These are phyloP conservation scores for Carcina quercana DNA, from an alignment of 2,888 invertebrate species.

Conservation along the genomic window DNA sequence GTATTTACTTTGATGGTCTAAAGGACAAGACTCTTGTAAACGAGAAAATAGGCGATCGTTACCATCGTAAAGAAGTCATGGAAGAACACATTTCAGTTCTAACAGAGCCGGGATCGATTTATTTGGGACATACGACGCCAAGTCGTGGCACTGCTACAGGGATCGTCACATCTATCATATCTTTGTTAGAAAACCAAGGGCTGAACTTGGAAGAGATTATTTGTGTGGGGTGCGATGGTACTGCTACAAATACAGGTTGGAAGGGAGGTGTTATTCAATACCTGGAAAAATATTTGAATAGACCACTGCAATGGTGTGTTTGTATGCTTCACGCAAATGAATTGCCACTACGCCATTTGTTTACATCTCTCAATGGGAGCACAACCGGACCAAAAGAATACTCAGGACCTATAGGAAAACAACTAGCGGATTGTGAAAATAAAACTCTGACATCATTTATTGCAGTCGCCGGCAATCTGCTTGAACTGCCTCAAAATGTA, in stretches of 20 bases:
- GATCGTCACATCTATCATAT: constrained; percentile 3
- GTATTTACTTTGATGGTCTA: constrained; percentile 18
- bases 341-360: constrained; percentile 22
- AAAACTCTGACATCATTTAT: background rate
- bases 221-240: constrained; percentile 19
- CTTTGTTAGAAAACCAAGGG: constrained; percentile 3
- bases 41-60: constrained; percentile 7
- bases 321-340: constrained; percentile 23
- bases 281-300: constrained; percentile 15
- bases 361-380: constrained; percentile 19
- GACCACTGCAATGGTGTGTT: constrained; percentile 21
- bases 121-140: constrained; percentile 10
- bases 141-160: constrained; percentile 6
- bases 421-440: constrained; percentile 13
- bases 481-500: background rate
- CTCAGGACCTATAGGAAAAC: constrained; percentile 23
- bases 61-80: constrained; percentile 4
- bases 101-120: constrained; percentile 6
- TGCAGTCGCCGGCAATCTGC: background rate
- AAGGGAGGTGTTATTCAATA: constrained; percentile 18
- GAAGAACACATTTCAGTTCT: constrained; percentile 9
- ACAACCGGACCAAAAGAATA: constrained; percentile 22
- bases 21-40: constrained; percentile 18
- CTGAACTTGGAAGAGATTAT: constrained; percentile 3
- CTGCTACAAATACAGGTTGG: constrained; percentile 18